Conservation (phyloP, 1,140 invertebrate species). For the Saxidomus purpurata region DNA sequence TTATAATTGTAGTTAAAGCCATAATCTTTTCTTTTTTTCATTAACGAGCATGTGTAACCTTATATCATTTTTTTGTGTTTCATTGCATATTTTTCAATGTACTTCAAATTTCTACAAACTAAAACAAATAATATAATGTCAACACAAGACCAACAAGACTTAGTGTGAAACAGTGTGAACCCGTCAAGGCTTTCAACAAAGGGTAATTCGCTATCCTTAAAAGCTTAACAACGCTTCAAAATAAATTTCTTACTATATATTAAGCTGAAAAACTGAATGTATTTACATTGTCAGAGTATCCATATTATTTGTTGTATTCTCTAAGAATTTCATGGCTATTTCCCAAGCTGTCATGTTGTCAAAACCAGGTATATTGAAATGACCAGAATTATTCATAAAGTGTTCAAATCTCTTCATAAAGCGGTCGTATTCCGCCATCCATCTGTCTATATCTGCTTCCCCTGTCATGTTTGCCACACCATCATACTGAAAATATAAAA, state of each 20-base stretch:
- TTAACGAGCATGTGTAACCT: no score
- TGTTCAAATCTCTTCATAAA: neutral
- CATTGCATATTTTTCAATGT: no score
- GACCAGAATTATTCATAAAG: neutral
- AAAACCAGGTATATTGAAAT: slow-evolving; percentile 9
- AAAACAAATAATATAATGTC: neutral
- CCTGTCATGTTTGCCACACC: neutral
- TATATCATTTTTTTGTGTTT: no score
- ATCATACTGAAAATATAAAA: neutral
- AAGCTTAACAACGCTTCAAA: no score
- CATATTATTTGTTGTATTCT: neutral
- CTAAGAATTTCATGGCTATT: neutral
- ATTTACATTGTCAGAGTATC: neutral
- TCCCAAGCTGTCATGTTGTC: neutral
- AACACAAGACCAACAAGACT: neutral
- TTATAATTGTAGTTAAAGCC: no score
- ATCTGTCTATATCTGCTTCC: neutral
- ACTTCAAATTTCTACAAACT: no score
- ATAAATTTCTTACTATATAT: no score
- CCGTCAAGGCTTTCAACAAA: no score
- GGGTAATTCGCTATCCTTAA: no score
- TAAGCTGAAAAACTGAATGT: no score
- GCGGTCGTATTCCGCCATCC: neutral
- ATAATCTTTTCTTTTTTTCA: no score
- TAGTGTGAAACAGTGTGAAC: neutral